Base-by-base conservation (phyloP, 2,888 invertebrate genomes). In the Apoderus coryli region DNA sequence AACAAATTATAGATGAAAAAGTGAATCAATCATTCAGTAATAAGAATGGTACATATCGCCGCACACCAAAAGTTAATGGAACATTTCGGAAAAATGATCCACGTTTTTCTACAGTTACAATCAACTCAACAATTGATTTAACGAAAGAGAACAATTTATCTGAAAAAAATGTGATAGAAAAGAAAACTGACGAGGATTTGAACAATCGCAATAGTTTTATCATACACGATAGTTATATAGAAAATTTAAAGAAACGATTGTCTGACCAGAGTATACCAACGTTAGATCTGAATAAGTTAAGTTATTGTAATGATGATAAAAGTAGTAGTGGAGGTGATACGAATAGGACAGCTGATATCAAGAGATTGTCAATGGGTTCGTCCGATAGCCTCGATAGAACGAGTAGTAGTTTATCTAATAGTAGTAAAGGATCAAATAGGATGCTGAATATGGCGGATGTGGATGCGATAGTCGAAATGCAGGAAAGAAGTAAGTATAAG, bases 351-450 rank as follows among this genome's bases (percentile, higher is more conserved):
- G 34, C 36, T 6, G 39, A 41, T 23, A 35, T 30, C 16, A 34
- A 37, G 13, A 27, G 34, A 23, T 35, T 32, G 7, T 42, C 43
- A 2, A 14, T 43, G 11, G 57, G 56, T 27, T 58, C 57, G 4
- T 49, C 53, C 1, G 60, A 60, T 36, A 59, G 57, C 43, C 46
- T 57, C 22, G 59, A 60, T 38, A 45, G 53, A 23, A 50, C 52
- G 44, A 59, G 58, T 39, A 55, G 55, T 33, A n/a, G n/a, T n/a
- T 43, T 53, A 15, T 57, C 56, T 4, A 52, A 48, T 33, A 55
- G 51, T 32, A 54, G 55, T 36, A 49, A 47, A 34, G 55, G 52
- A 6, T 54, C 55, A 1, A 52, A 47, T 36, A 54, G 53, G 38
- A 52, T 53, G 42, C 43, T 53, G 10, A 53, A 54, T 39, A 53